These are phyloP conservation scores for Apostichopus californicus DNA, from an alignment of 35 echinoderm and acorn worm genomes.

Conservation along the genomic window DNA sequence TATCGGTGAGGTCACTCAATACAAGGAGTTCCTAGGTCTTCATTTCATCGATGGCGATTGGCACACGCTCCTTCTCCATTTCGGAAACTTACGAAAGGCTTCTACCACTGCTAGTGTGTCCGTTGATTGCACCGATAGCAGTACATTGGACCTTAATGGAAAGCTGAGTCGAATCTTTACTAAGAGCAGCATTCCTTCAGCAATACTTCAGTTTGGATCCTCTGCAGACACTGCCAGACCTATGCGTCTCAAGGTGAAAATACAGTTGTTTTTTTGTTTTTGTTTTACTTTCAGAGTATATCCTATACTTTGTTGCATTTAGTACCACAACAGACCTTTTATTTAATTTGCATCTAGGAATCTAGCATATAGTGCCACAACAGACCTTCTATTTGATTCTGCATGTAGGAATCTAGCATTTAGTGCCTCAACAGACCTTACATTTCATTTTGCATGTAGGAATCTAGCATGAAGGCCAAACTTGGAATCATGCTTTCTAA, in stretches of 20 bases:
- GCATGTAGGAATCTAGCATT: too few relatives aligned
- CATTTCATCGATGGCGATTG: conserved; percentile 45
- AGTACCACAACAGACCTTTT: too few relatives aligned
- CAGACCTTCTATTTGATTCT: too few relatives aligned
- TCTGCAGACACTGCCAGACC: not conserved
- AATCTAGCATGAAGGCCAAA: too few relatives aligned
- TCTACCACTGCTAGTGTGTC: not conserved
- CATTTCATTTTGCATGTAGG: too few relatives aligned
- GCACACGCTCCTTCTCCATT: conserved; percentile 34
- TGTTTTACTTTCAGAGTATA: not conserved
- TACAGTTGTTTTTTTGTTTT: not conserved
- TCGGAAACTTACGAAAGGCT: not conserved
- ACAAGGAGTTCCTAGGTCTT: conserved; percentile 6
- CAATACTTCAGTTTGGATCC: conserved; percentile 18
- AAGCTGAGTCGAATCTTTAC: conserved; percentile 47
- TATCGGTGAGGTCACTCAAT: not conserved
- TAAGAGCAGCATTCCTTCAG: conserved; percentile 3
- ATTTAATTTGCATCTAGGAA: too few relatives aligned
- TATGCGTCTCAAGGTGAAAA: conserved; percentile 20
- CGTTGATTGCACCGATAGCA: conserved; percentile 15
- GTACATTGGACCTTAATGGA: not conserved
- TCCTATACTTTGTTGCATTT: too few relatives aligned
- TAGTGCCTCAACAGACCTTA: too few relatives aligned
- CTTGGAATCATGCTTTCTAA: too few relatives aligned
- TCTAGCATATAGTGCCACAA: not conserved